Percentiles rank a stretch among this genome's conserved stretches.
These are phyloP conservation scores for Neodiprion fabricii DNA, from an alignment of 1,140 invertebrate species.

Conservation along the genomic window DNA sequence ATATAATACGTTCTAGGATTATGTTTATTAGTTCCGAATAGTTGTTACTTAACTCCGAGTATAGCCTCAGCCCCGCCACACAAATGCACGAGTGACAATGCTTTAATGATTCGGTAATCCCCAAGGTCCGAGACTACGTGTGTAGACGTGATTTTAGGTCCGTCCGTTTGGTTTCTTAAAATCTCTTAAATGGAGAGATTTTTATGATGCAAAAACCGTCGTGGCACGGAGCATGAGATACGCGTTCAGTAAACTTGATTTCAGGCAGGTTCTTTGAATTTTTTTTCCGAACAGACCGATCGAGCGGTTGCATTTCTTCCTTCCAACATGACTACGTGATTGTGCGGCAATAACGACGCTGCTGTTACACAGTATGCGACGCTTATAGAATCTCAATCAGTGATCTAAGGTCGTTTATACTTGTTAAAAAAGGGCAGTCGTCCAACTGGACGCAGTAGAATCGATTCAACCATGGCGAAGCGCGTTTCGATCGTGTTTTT, in stretches of 20 bases:
- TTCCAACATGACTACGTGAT: constrained; percentile 23
- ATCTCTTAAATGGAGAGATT: not conserved
- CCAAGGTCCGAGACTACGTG: constrained; percentile 35
- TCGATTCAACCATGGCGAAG: constrained; percentile 47
- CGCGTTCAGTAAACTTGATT: too few species aligned
- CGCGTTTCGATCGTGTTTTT: not conserved
- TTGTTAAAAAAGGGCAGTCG: constrained; percentile 57
- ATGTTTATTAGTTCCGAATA: constrained; percentile 16
- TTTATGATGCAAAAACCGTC: not conserved
- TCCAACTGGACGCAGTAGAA: constrained; percentile 39
- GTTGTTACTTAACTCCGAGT: constrained; percentile 11
- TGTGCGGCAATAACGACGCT: constrained; percentile 26
- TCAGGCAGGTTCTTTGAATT: too few species aligned
- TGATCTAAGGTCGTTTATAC: constrained; percentile 53
- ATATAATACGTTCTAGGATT: not conserved
- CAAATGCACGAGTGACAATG: constrained; percentile 18
- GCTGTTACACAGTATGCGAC: constrained; percentile 45
- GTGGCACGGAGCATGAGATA: too few species aligned
- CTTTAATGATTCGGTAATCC: constrained; percentile 39
- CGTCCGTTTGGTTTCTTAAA: not conserved
- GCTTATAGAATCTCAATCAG: constrained; percentile 51
- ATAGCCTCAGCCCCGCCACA: constrained; percentile 42
- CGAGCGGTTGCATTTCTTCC: not conserved
- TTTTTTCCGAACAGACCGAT: not conserved
- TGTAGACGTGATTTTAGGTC: not conserved